phyloP scores from a whole-genome alignment of 1,140 invertebrate species.

The Solen grandis region DNA sequence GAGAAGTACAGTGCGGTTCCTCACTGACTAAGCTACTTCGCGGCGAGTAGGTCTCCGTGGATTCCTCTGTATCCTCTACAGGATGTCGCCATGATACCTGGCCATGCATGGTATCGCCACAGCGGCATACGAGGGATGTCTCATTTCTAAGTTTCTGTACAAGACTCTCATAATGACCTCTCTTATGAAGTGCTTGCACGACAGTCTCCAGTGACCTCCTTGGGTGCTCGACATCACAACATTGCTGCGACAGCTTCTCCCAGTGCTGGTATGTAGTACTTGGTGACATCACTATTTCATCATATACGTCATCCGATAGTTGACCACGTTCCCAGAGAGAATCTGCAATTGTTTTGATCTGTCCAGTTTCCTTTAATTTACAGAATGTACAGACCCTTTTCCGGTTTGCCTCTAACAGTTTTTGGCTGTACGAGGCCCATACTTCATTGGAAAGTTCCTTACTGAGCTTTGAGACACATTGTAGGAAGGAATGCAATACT shows the following conservation, averaged over 20 bases:
- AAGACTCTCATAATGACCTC: neutral
- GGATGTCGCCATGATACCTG: neutral
- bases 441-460: neutral
- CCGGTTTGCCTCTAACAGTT: neutral
- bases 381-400: constrained; percentile 3
- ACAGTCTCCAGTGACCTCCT: neutral
- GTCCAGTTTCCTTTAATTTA: neutral
- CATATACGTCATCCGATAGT: constrained; percentile 16
- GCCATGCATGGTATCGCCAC: too few species aligned
- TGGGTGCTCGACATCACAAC: neutral
- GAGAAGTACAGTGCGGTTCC: too few species aligned
- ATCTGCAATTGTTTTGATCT: constrained; percentile 10
- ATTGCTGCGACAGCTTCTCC: neutral
- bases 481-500: constrained; percentile 12
- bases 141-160: neutral
- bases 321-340: neutral
- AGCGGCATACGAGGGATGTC: neutral
- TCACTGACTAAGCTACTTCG: too few species aligned
- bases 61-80: neutral
- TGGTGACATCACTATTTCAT: neutral
- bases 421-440: neutral
- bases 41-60: neutral
- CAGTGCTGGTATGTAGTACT: neutral
- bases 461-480: neutral
- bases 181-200: neutral